Percentiles rank a stretch among this genome's conserved stretches.
phyloP scores from a whole-genome alignment of 2,888 invertebrate species.

The Leptopilina drosophilae region DNA sequence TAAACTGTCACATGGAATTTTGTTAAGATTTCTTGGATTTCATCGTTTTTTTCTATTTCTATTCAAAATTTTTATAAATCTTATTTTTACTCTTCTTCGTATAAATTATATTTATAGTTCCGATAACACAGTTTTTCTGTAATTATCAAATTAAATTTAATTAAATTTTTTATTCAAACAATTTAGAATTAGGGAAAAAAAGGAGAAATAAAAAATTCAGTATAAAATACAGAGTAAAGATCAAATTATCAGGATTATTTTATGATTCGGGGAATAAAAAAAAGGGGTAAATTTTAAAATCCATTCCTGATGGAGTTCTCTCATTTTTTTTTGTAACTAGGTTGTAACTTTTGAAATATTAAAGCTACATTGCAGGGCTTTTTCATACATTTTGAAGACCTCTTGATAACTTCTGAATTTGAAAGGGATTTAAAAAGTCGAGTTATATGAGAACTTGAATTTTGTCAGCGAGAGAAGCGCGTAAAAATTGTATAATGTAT shows the following conservation, averaged over 20 bases:
- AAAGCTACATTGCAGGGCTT: neutral
- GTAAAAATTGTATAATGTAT: neutral
- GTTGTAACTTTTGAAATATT: conserved; percentile 8
- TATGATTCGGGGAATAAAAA: neutral
- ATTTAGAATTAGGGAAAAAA: too few species aligned
- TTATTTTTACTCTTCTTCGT: too few species aligned
- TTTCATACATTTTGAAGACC: conserved; percentile 10
- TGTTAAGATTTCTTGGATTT: neutral
- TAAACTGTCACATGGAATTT: neutral
- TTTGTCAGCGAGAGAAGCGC: neutral
- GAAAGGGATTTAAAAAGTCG: conserved; percentile 6
- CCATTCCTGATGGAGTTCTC: neutral
- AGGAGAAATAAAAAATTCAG: too few species aligned
- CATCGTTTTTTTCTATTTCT: too few species aligned
- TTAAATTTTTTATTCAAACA: too few species aligned
- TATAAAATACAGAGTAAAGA: neutral
- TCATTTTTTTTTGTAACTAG: neutral
- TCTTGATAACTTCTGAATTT: conserved; percentile 1
- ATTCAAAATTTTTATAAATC: too few species aligned
- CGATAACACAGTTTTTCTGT: too few species aligned
- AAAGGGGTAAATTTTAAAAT: neutral
- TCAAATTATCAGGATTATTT: neutral
- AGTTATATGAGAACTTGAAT: neutral
- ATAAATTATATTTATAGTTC: too few species aligned
- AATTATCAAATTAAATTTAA: too few species aligned